Evolutionary conservation across 2,797 vertebrate genomes (phyloP), one percentile per base, ranked within the genome.

Genomic region (Rhabdomys pumilio): DNA sequence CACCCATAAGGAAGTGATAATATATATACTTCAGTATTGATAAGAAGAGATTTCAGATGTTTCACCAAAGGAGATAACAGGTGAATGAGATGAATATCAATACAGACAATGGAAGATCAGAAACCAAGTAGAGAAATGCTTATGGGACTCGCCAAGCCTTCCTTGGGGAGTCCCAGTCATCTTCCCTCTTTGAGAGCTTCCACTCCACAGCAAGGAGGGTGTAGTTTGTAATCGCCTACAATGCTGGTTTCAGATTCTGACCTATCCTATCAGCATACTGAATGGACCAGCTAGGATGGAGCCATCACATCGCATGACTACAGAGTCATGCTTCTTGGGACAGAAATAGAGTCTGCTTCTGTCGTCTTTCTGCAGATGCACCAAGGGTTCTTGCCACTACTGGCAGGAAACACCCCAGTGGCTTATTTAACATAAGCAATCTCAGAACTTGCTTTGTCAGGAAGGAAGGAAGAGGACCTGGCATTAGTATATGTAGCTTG

Each of bases 161-260:
- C 26, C 38, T n/a, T 2, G 13, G 53, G 73, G 38, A 53, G 6
- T 34, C 11, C n/a, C 6, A 61, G 0, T 59, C 55, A 12, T 6
- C 34, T 1, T 0, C 3, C 1, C 4, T 44, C 1, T 47, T 69
- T 6, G 47, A 79, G 55, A 29, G 26, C 5, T 4, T 77, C 4
- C 9, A 9, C 2, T 7, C 24, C 19, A 1, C 0, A 13, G 34
- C 34, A 13, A 3, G 5, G 1, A 19, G 69, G 4, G 6, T 31
- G 13, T n/a, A n/a, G 59, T 67, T 50, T 83, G 17, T 47, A 22
- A 38, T 55, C 20, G 6, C 47, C n/a, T 53, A 12, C 0, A 0
- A 8, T 55, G 31, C 20, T 65, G 26, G 4, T 29, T 50, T 81
- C 79, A 44, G 69, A 72, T 59, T 81, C 79, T 53, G 69, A 72